Base-by-base conservation (phyloP, 1,140 invertebrate species). In the Oedothorax gibbosus region DNA sequence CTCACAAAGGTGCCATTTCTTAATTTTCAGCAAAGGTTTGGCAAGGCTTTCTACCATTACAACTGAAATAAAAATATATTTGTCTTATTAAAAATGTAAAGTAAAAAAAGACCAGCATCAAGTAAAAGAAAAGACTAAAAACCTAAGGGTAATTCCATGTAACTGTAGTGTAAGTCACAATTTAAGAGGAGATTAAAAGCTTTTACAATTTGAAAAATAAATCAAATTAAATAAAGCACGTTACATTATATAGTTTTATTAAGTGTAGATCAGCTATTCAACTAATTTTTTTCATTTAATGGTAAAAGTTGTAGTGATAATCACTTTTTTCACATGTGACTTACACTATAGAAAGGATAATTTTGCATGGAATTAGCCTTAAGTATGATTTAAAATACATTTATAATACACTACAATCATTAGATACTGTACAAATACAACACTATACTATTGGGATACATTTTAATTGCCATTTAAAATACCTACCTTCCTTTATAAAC, bases 1-100 rank as follows among this genome's bases (percentile, higher is more conserved):
- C 49, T 82, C 56, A 60, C 79, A 82, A 7, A 69, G 68, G 20
- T 53, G 56, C 0, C 8, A 53, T 18, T 71, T 71, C 15, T 18
- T 18, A 20, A 7, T 11, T 20, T n/a, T 8, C 8, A n/a, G 12
- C 10, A 65, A 65, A 35, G 35, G 35, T 35, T 5, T 35, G 35
- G 35, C 35, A 35, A 35, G 35, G n/a, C n/a, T 60, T 60, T 60
- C 57, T 3, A 60, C 57, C 12, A 60, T 60, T 60, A 60, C 57
- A 60, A 60, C 57, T 14, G 57, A 60, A 60, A 60, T 60, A 60
- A 60, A 15, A 14, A 12, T 60, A 60, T 60, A 14, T 60, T 60
- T 60, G 12, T 14, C 3, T 14, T n/a, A 60, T n/a, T 6, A 12
- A 14, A 60, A 60, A 60, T 14, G n/a, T 60, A 60, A 60, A 60